phyloP scores from a whole-genome alignment of 1,140 invertebrate species.

The Listronotus bonariensis region DNA sequence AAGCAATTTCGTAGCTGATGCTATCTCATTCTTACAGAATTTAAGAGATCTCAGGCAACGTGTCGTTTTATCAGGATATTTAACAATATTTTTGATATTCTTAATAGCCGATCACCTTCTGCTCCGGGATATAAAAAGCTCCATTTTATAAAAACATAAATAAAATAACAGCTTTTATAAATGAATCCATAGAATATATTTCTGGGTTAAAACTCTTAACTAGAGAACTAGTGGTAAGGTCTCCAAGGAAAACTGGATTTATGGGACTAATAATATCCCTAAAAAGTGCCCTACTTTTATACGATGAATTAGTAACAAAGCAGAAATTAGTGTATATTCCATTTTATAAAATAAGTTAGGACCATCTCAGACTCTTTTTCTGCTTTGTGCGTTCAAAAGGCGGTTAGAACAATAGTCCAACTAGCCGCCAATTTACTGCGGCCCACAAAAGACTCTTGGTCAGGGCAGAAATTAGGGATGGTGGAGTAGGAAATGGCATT shows the following conservation, averaged over 20 bases:
- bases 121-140: too few relatives aligned
- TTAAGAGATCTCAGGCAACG: too few relatives aligned
- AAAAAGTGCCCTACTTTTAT: conserved; percentile 1
- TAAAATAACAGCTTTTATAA: too few relatives aligned
- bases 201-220: too few relatives aligned
- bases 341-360: conserved; percentile 15
- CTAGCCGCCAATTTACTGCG: background rate
- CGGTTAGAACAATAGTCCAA: conserved; percentile 15
- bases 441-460: conserved; percentile 10
- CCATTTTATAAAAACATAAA: too few relatives aligned
- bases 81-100: too few relatives aligned
- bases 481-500: conserved; percentile 4
- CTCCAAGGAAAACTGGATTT: conserved; percentile 22
- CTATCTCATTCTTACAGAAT: too few relatives aligned
- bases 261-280: conserved; percentile 8
- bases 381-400: background rate
- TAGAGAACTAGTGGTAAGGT: background rate
- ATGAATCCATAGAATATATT: too few relatives aligned
- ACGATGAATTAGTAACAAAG: background rate
- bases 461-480: conserved; percentile 5
- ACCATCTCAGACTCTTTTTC: conserved; percentile 12
- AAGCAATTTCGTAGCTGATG: too few relatives aligned
- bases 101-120: too few relatives aligned
- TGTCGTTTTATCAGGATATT: too few relatives aligned
- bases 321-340: conserved; percentile 7